phyloP scores from a whole-genome alignment of 2,113 vertebrate genomes.

The Noctilio leporinus region DNA sequence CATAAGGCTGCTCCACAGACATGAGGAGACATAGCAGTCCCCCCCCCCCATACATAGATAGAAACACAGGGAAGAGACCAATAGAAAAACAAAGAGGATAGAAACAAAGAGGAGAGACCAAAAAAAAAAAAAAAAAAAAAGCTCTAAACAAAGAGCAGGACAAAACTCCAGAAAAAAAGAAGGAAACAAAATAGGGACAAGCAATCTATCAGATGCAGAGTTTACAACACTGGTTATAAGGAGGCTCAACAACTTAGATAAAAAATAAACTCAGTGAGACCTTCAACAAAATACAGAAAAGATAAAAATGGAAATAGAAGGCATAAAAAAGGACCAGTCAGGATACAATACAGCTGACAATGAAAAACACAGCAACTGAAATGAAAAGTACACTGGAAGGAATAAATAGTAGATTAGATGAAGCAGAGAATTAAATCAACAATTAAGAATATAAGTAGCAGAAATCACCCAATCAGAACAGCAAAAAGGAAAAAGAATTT shows the following conservation, averaged over 20 bases:
- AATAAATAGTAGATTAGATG: too few species aligned
- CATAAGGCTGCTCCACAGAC: background rate
- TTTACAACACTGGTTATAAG: background rate
- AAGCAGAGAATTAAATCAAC: too few species aligned
- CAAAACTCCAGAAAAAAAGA: background rate
- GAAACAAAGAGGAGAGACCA: background rate
- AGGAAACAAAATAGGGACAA: background rate
- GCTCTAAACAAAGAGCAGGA: background rate
- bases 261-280: background rate
- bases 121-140: background rate
- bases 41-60: background rate
- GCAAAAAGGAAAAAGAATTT: too few species aligned
- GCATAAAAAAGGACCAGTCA: background rate
- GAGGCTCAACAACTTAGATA: background rate
- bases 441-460: too few species aligned
- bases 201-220: background rate
- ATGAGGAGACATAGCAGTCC: background rate
- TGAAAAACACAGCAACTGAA: background rate
- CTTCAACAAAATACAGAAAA: background rate
- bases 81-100: too few species aligned
- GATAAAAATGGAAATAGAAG: background rate
- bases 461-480: too few species aligned
- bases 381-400: background rate
- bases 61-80: background rate
- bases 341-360: background rate